These are phyloP conservation scores for Phoxinus phoxinus DNA, from an alignment of 2,113 vertebrate genomes.

Conservation along the genomic window DNA sequence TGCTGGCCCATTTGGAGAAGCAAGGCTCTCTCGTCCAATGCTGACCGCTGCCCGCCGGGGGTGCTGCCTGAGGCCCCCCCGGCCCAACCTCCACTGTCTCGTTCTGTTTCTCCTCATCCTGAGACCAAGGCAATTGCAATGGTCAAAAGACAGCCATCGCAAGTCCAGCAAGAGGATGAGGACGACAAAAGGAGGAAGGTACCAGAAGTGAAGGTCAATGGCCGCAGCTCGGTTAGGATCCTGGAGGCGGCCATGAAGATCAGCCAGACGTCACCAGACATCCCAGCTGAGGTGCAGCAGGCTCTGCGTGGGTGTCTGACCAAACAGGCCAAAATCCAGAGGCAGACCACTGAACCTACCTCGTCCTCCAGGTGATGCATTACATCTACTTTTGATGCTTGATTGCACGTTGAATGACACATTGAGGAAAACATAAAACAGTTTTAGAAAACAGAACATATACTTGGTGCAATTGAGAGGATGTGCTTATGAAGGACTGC, in stretches of 20 bases:
- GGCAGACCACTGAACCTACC: slow-evolving; percentile 94
- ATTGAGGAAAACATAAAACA: no score
- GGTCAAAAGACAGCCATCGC: slow-evolving; percentile 23
- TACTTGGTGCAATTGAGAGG: not conserved
- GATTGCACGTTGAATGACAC: not conserved
- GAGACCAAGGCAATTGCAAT: slow-evolving; percentile 12
- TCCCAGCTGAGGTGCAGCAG: slow-evolving; percentile 94
- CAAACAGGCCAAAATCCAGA: slow-evolving; percentile 90
- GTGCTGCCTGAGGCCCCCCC: slow-evolving; percentile 75
- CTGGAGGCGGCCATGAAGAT: slow-evolving; percentile 96
- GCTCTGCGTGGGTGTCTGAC: slow-evolving; percentile 88
- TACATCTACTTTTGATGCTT: slow-evolving; percentile 10
- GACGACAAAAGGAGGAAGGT: slow-evolving; percentile 75
- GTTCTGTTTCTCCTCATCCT: slow-evolving; percentile 5
- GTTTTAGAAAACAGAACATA: not conserved
- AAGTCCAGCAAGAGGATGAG: slow-evolving; percentile 73
- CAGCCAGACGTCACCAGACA: slow-evolving; percentile 98
- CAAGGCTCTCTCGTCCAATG: slow-evolving; percentile 81
- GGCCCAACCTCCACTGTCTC: slow-evolving; percentile 61
- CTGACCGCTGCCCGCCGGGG: slow-evolving; percentile 75
- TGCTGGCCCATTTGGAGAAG: slow-evolving; percentile 97
- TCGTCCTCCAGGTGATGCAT: slow-evolving; percentile 89
- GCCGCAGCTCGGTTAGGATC: slow-evolving; percentile 78
- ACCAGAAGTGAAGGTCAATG: slow-evolving; percentile 83
- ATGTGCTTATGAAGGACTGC: not conserved